Base-by-base conservation (phyloP, 2,888 invertebrate genomes). In the Phoenoteleia sp. region DNA sequence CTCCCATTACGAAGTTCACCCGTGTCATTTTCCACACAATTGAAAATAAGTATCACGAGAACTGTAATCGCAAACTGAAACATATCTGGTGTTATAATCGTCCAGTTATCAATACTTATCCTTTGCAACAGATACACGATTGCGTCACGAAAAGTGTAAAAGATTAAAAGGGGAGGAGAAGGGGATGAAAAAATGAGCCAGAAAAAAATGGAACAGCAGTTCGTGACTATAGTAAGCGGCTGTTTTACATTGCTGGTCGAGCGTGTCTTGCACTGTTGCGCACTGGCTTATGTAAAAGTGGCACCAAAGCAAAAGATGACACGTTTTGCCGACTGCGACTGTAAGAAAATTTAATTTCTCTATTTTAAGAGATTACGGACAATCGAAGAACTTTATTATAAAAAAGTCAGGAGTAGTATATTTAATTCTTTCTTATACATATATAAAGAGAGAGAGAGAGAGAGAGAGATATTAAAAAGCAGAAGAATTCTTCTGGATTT, bases 21-120 rank as follows among this genome's bases (percentile, higher is more conserved):
- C 39, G n/a, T 6, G 60, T 60, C 21, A 45, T 66, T 47, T 66
- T 49, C 42, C 33, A 49, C 29, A 66, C 49, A 66, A 66, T 66
- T 29, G 49, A 33, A 66, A 47, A 29, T 19, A 49, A 49, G 45
- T 45, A 45, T 45, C 45, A 62, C 45, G 47, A 29, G 66, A 17
- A 25, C 62, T 7, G 15, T 62, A 62, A 62, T 62, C 62, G 27
- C 15, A 15, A 45, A 21, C 33, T 49, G 49, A 47, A 47, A 66
- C 29, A 66, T 49, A 66, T 27, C 66, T 49, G 49, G 49, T 66
- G 66, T 47, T 60, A 60, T 60, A 60, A 60, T 39, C 21, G 36
- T 7, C 39, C 36, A 39, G 36, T 60, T 60, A 60, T 60, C 39
- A 39, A 21, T 36, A 21, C 36, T 36, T 60, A 29, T 60, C 58